Conservation (phyloP, 2,888 invertebrate genomes). For the Chironomus tentans region DNA sequence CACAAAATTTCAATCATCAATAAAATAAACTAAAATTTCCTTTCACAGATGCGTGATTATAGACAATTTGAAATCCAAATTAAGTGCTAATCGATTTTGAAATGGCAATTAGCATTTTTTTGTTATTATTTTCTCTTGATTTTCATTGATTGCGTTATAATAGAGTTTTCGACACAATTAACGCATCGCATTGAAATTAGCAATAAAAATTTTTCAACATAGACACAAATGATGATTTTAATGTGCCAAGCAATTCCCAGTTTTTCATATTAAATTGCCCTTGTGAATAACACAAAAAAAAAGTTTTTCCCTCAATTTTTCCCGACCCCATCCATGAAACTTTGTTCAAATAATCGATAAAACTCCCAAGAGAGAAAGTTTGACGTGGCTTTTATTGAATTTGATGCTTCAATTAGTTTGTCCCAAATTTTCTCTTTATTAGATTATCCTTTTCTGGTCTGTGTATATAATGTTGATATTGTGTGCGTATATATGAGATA, state of each 20-base stretch:
- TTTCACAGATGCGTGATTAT: not conserved
- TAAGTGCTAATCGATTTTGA: not conserved
- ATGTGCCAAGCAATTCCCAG: too few relatives aligned
- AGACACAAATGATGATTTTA: too few relatives aligned
- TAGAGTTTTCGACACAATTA: not conserved
- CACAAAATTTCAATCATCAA: too few relatives aligned
- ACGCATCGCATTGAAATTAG: not conserved
- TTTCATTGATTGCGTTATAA: too few relatives aligned
- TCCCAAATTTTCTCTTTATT: constrained; percentile 22
- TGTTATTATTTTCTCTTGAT: too few relatives aligned
- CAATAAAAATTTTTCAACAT: not conserved
- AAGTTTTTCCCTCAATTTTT: not conserved
- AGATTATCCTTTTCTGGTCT: constrained; percentile 2
- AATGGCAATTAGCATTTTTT: not conserved
- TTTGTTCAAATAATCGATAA: not conserved
- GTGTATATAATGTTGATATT: not conserved
- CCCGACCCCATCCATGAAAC: not conserved
- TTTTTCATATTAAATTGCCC: too few relatives aligned
- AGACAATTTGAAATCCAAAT: constrained; percentile 1
- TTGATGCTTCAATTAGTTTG: constrained; percentile 25
- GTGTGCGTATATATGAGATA: not conserved
- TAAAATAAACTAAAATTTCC: too few relatives aligned
- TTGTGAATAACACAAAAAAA: not conserved
- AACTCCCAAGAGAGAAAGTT: not conserved
- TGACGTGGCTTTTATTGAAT: constrained; percentile 19